These are phyloP conservation scores for Clupea harengus DNA, from an alignment of 2,113 vertebrate genomes.

Conservation along the genomic window DNA sequence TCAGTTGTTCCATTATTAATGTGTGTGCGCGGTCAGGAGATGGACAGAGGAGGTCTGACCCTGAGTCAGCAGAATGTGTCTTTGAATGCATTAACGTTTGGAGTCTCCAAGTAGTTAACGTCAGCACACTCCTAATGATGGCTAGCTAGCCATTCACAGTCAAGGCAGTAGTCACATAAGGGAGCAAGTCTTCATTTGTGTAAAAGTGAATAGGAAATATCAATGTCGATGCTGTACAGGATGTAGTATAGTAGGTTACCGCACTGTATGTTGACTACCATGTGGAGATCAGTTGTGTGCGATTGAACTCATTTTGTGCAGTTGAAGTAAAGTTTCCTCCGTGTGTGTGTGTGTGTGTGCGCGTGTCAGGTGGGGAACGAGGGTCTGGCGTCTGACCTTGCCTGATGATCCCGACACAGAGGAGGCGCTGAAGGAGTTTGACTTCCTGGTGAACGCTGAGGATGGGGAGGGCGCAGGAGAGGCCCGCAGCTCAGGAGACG, in stretches of 20 bases:
- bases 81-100: neutral
- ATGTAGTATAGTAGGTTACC: no score
- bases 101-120: neutral
- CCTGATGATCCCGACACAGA: constrained; percentile 91
- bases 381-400: constrained; percentile 88
- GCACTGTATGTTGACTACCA: no score
- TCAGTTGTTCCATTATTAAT: neutral
- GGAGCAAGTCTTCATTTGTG: neutral
- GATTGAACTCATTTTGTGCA: neutral
- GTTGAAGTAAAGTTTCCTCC: neutral
- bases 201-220: neutral
- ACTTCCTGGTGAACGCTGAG: constrained; percentile 96
- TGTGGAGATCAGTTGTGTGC: neutral
- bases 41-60: neutral
- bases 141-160: neutral
- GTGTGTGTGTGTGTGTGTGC: neutral
- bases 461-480: constrained; percentile 97
- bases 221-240: neutral
- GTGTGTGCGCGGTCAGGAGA: neutral
- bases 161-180: neutral
- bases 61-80: neutral
- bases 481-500: constrained; percentile 96
- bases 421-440: constrained; percentile 98
- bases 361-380: constrained; percentile 80
- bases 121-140: neutral